A percentile compares a stretch with the other conserved stretches of the same genome.
phyloP scores from a whole-genome alignment of 2,888 invertebrate genomes.

The Hypena proboscidalis region DNA sequence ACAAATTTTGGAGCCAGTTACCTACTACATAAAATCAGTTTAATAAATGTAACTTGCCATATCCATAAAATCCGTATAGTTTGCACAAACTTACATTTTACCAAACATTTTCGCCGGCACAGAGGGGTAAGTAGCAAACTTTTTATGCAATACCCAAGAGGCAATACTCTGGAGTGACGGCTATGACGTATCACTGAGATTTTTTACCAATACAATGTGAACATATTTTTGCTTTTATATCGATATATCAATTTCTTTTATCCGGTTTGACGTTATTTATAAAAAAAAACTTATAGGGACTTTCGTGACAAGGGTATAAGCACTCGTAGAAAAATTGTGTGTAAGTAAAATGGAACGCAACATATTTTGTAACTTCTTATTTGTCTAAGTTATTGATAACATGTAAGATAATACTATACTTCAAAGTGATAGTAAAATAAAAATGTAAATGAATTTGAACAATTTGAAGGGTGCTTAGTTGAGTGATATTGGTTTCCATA shows the following conservation, averaged over 20 bases:
- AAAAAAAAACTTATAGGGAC: conserved; percentile 47
- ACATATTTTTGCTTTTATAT: conserved; percentile 85
- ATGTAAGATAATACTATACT: too few species aligned
- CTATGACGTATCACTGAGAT: conserved; percentile 82
- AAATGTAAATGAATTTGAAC: not conserved
- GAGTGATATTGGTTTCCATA: conserved; percentile 45
- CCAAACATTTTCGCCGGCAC: conserved; percentile 14
- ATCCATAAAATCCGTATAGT: conserved; percentile 1
- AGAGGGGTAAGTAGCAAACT: conserved; percentile 52
- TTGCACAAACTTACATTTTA: conserved; percentile 11
- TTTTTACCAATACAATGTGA: conserved; percentile 75
- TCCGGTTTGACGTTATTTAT: conserved; percentile 62
- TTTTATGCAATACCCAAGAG: conserved; percentile 77
- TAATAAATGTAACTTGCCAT: not conserved
- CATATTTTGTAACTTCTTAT: too few species aligned
- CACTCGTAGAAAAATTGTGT: conserved; percentile 9
- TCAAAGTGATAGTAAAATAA: not conserved
- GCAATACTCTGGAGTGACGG: conserved; percentile 70
- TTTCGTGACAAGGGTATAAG: conserved; percentile 54
- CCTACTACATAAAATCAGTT: too few species aligned
- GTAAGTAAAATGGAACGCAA: not conserved
- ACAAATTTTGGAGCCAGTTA: too few species aligned
- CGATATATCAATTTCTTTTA: conserved; percentile 82
- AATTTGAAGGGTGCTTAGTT: conserved; percentile 17
- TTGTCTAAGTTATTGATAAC: too few species aligned